These are phyloP conservation scores for Hoplodrina blanda DNA, from an alignment of 2,888 invertebrate genomes.

Conservation along the genomic window DNA sequence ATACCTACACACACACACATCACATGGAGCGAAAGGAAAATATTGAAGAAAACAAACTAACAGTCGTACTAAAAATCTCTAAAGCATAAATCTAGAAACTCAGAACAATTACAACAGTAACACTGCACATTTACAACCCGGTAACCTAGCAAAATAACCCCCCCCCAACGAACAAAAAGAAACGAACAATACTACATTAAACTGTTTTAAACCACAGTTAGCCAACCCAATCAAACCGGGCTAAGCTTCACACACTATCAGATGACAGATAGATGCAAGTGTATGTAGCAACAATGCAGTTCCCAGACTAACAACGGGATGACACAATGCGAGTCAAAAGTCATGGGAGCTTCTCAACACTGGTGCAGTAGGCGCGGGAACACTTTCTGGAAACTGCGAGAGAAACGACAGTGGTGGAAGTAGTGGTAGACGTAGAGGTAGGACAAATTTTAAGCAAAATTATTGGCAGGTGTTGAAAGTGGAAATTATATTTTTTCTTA, in stretches of 20 bases:
- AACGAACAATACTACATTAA: conserved; percentile 37
- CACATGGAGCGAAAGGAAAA: neutral
- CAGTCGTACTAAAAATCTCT: neutral
- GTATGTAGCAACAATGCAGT: conserved; percentile 55
- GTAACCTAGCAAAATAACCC: conserved; percentile 38
- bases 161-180: conserved; percentile 4
- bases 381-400: conserved; percentile 45
- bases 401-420: neutral
- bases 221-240: conserved; percentile 56
- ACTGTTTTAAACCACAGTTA: conserved; percentile 47
- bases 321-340: conserved; percentile 56
- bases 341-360: conserved; percentile 62
- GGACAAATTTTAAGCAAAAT: no score
- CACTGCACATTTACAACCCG: conserved; percentile 37
- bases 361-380: conserved; percentile 35
- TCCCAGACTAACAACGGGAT: conserved; percentile 55
- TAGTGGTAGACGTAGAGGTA: neutral
- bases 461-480: no score
- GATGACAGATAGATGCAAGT: conserved; percentile 35
- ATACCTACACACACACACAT: neutral
- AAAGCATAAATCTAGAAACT: conserved; percentile 15
- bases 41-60: neutral
- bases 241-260: conserved; percentile 63
- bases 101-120: conserved; percentile 11
- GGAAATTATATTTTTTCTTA: no score